phyloP scores from a whole-genome alignment of 2,888 invertebrate species.

The Xiphydria camelus region DNA sequence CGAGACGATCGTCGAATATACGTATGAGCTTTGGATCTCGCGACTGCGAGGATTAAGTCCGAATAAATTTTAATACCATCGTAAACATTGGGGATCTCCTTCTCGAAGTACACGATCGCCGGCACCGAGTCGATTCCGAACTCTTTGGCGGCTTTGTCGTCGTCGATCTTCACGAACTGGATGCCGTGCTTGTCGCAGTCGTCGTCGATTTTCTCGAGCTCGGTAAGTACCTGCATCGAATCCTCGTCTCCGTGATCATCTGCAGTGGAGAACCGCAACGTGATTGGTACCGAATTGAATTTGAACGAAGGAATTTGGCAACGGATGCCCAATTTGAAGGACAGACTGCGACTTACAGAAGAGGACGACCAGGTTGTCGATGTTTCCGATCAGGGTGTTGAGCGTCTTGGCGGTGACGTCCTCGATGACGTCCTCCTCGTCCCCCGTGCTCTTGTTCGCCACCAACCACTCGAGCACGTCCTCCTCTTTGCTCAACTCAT shows the following conservation, averaged over 20 bases:
- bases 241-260: constrained; percentile 90
- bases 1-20: no score
- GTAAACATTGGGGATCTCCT: constrained; percentile 89
- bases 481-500: constrained; percentile 87
- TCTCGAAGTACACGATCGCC: constrained; percentile 90
- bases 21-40: no score
- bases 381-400: constrained; percentile 83
- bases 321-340: neutral
- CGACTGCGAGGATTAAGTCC: no score
- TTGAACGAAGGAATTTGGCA: neutral
- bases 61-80: no score
- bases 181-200: constrained; percentile 91
- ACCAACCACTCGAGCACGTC: constrained; percentile 93
- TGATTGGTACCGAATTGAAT: no score
- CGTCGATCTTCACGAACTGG: constrained; percentile 91
- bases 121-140: constrained; percentile 84
- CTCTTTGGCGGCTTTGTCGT: constrained; percentile 78
- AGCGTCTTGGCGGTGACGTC: constrained; percentile 91
- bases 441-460: constrained; percentile 89
- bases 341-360: constrained; percentile 65
- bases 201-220: constrained; percentile 91
- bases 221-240: constrained; percentile 81
- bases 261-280: constrained; percentile 55
- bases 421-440: constrained; percentile 92
- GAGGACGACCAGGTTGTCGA: constrained; percentile 88